Evolutionary conservation across 1,140 invertebrate species (phyloP).

Genomic region (Drosophila kanapiae): DNA sequence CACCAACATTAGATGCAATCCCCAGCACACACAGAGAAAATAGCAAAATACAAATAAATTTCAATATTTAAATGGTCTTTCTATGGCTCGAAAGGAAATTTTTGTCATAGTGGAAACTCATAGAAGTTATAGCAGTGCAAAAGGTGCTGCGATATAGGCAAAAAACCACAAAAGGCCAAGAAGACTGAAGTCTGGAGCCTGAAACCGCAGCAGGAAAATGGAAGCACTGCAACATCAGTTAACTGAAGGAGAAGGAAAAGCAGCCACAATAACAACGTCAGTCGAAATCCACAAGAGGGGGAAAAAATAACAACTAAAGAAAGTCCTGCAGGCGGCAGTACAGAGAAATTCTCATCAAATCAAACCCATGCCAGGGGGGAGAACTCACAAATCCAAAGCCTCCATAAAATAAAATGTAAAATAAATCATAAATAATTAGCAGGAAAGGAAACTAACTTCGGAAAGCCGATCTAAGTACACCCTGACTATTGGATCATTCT

Average conservation of each 20-base stretch:
- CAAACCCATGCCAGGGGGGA: background rate
- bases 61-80: too few relatives aligned
- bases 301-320: background rate
- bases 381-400: background rate
- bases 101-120: too few relatives aligned
- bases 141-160: constrained; percentile 2
- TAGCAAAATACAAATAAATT: too few relatives aligned
- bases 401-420: constrained; percentile 2
- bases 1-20: constrained; percentile 2
- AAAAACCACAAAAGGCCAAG: constrained; percentile 11
- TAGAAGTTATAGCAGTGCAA: background rate
- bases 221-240: constrained; percentile 13
- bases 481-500: too few relatives aligned
- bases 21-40: background rate
- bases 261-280: background rate
- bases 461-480: too few relatives aligned
- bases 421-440: too few relatives aligned
- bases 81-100: too few relatives aligned
- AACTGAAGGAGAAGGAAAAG: background rate
- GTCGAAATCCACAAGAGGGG: background rate
- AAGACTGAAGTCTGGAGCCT: background rate
- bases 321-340: background rate
- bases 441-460: too few relatives aligned
- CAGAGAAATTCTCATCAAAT: background rate
- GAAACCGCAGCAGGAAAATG: constrained; percentile 11